A percentile compares a stretch with the other conserved stretches of the same genome.
Evolutionary conservation across 2,113 vertebrate species (phyloP).

Genomic region (Columba janthina): DNA sequence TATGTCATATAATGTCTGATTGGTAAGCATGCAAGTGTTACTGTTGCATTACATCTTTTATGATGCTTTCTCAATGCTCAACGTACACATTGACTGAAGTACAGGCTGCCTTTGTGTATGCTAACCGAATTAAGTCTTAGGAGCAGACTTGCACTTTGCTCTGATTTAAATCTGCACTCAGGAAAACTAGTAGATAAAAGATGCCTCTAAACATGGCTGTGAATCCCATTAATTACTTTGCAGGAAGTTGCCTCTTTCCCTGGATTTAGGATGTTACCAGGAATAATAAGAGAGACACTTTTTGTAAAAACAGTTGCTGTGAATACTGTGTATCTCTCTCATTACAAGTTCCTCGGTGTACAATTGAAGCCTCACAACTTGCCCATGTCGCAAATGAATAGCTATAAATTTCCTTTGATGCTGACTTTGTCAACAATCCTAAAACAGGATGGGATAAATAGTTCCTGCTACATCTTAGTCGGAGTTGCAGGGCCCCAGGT

Average conservation of each 20-base stretch:
- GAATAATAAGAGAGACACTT: not conserved
- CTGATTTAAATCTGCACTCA: not conserved
- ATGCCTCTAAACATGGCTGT: not conserved
- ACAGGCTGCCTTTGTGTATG: not conserved
- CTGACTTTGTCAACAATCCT: not conserved
- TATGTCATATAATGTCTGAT: not conserved
- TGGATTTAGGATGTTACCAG: not conserved
- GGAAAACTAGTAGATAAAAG: not conserved
- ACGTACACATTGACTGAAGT: not conserved
- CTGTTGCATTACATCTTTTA: not conserved
- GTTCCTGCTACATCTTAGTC: not conserved
- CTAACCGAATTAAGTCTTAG: not conserved
- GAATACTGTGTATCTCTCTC: not conserved
- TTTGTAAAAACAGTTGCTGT: not conserved
- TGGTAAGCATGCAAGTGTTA: not conserved
- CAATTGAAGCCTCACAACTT: not conserved
- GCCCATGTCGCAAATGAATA: not conserved
- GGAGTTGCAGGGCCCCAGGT: accelerated
- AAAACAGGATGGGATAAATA: not conserved
- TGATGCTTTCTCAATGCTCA: not conserved
- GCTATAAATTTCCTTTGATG: not conserved
- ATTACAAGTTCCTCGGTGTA: not conserved
- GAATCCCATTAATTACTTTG: not conserved
- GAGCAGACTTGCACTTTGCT: not conserved
- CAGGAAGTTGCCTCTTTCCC: not conserved